Conservation (phyloP, 2,888 invertebrate species). For the Ecliptopera silaceata region DNA sequence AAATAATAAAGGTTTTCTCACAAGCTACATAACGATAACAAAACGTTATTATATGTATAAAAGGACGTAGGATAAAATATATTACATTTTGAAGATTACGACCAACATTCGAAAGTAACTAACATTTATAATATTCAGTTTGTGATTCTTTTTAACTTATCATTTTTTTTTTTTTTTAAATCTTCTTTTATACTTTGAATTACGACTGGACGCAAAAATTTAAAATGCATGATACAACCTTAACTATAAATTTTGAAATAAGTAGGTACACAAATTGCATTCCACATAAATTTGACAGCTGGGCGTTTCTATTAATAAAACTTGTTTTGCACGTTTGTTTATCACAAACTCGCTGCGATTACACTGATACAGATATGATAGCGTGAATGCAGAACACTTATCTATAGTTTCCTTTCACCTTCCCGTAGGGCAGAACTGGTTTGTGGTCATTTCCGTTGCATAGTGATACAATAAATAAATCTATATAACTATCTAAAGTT, state of each 20-base stretch:
- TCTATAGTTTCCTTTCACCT: conserved; percentile 24
- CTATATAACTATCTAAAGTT: too few relatives aligned
- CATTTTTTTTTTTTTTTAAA: too few relatives aligned
- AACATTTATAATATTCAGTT: too few relatives aligned
- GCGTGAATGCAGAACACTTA: conserved; percentile 20
- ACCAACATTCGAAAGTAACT: too few relatives aligned
- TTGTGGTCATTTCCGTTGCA: conserved; percentile 18
- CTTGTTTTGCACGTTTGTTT: conserved; percentile 1
- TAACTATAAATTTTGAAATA: too few relatives aligned
- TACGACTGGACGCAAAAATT: too few relatives aligned
- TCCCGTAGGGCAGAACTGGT: conserved; percentile 18
- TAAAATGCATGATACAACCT: too few relatives aligned
- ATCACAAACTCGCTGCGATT: conserved; percentile 1
- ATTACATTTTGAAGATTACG: too few relatives aligned
- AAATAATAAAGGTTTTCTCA: background rate
- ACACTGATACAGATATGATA: conserved; percentile 14
- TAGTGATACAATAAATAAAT: too few relatives aligned
- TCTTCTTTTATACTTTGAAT: too few relatives aligned
- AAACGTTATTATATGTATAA: background rate
- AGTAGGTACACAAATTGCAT: background rate
- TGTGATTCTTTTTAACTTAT: too few relatives aligned
- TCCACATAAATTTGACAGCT: background rate
- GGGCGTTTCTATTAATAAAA: background rate
- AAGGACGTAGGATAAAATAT: too few relatives aligned
- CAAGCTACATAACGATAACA: background rate